Conservation (phyloP, 2,797 vertebrate species). For the Caiman crocodilus region DNA sequence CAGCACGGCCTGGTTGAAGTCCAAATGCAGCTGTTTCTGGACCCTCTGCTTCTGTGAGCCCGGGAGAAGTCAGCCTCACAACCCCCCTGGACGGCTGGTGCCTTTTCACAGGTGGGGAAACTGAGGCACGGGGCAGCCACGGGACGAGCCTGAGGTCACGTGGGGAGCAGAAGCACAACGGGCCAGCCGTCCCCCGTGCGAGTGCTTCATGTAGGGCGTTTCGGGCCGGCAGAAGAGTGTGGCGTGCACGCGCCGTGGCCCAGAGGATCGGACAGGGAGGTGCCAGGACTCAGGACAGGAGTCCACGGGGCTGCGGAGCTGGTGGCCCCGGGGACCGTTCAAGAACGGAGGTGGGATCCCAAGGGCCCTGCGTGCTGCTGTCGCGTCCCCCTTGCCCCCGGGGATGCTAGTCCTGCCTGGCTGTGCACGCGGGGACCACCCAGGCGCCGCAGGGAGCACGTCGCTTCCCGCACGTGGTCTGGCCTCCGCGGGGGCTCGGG, state of each 20-base stretch:
- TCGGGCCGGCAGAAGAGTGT: too few species aligned
- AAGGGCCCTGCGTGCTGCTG: conserved; percentile 29
- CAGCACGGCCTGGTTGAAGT: too few species aligned
- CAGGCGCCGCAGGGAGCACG: neutral
- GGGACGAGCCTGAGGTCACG: neutral
- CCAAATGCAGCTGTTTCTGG: neutral
- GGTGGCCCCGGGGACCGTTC: conserved; percentile 48
- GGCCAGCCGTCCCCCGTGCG: fast-evolving
- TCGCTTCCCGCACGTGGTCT: fast-evolving
- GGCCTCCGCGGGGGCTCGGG: fast-evolving
- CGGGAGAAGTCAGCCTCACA: neutral
- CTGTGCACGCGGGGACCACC: neutral
- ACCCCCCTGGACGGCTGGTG: neutral
- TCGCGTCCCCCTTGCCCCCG: neutral
- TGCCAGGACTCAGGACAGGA: neutral
- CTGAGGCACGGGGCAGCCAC: neutral
- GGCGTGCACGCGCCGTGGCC: too few species aligned
- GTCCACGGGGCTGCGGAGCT: conserved; percentile 43
- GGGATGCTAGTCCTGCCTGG: neutral
- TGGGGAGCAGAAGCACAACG: neutral
- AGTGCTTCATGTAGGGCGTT: fast-evolving
- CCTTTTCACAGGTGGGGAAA: neutral
- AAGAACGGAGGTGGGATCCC: conserved; percentile 33
- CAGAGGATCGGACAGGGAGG: too few species aligned
- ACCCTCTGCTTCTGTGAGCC: fast-evolving